These are phyloP conservation scores for Diabrotica virgifera DNA, from an alignment of 1,140 invertebrate genomes.

Conservation along the genomic window DNA sequence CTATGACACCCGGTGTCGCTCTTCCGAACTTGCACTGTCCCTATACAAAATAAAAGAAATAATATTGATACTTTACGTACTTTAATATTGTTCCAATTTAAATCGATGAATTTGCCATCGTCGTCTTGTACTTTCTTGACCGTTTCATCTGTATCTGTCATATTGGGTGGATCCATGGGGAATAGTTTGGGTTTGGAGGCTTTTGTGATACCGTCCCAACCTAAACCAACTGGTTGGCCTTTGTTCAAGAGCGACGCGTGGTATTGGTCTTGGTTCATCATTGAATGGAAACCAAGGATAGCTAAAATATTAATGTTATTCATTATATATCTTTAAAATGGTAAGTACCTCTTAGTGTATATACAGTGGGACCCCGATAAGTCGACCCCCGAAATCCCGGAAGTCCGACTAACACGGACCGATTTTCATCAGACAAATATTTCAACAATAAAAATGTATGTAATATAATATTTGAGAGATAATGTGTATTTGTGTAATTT, in stretches of 20 bases:
- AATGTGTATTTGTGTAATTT: too few relatives aligned
- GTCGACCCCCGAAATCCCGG: too few relatives aligned
- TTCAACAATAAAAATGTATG: too few relatives aligned
- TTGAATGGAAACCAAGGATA: conserved; percentile 98
- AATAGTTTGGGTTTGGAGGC: conserved; percentile 87
- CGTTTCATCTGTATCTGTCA: conserved; percentile 88
- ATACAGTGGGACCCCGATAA: too few relatives aligned
- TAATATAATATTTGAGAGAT: too few relatives aligned
- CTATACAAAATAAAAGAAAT: too few relatives aligned
- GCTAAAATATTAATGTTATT: conserved; percentile 58
- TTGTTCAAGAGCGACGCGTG: conserved; percentile 93
- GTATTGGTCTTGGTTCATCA: conserved; percentile 99
- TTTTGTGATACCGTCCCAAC: conserved; percentile 93
- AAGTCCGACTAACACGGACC: too few relatives aligned
- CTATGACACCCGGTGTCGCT: too few relatives aligned
- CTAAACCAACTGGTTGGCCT: conserved; percentile 79
- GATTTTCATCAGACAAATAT: too few relatives aligned
- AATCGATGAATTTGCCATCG: conserved; percentile 79
- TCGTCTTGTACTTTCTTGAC: conserved; percentile 86
- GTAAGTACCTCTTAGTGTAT: too few relatives aligned
- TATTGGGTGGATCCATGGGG: conserved; percentile 90
- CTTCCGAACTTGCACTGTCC: too few relatives aligned
- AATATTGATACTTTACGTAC: conserved; percentile 49
- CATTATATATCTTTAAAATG: too few relatives aligned
- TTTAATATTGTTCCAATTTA: conserved; percentile 98